Evolutionary conservation across 2,113 vertebrate genomes (phyloP), one percentile per base, ranked within the genome.

Genomic region (Taxidea taxus): DNA sequence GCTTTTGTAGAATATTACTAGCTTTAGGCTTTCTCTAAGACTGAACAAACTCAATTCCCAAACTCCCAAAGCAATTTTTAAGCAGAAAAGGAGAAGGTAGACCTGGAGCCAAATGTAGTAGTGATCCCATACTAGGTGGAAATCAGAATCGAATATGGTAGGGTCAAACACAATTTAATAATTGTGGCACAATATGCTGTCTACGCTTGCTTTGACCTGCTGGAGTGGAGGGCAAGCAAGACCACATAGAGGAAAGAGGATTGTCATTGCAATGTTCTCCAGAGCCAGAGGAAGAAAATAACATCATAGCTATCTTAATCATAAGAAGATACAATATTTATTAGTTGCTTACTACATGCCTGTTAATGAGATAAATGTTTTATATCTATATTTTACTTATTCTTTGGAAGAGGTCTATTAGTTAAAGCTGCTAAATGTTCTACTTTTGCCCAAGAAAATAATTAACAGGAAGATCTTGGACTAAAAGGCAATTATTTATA

Each of bases 61-160:
- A 95, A 72, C 11, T 98, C 96, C 92, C 97, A 90, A 75, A 95
- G 21, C 97, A 97, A 98, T 96, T 98, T 98, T 92, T 97, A 97
- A 78, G 54, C 75, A 82, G 87, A 95, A 90, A 87, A 47, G 37
- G 10, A 87, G 68, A 96, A 92, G 75, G 60, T 18, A 66, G 44
- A 84, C n/a, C 77, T 75, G 66, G 25, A 96, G 75, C 37, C 56
- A 85, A 81, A 66, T 80, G 47, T 54, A 80, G 70, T 42, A 39
- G 80, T 44, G 75, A 95, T 78, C 13, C 15, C 18, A 58, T 25
- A 49, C 13, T 21, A 95, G 80, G 84, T 70, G 31, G 72, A 60
- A 85, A 93, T 86, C 49, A 49, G 58, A 85, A 94, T 9, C 49
- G 64, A 96, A 81, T 72, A 86, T 29, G 66, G 44, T 34, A 66